These are phyloP conservation scores for Lepidothrix coronata DNA, from an alignment of 2,113 vertebrate species.

Conservation along the genomic window DNA sequence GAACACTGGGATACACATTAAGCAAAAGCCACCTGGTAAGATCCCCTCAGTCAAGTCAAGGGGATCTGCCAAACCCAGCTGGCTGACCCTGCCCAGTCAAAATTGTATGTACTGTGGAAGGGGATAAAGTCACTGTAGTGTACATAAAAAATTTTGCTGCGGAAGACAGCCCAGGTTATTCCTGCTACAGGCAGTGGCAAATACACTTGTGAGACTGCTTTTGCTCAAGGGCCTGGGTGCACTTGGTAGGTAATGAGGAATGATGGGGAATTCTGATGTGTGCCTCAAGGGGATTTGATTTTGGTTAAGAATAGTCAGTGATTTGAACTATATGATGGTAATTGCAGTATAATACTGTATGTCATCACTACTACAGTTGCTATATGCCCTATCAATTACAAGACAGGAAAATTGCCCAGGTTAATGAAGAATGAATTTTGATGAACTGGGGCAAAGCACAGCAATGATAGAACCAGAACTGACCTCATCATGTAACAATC, in stretches of 20 bases:
- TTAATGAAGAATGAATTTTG: not conserved
- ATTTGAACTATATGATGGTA: not conserved
- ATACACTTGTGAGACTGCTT: not conserved
- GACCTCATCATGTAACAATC: not conserved
- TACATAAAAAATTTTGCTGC: not conserved
- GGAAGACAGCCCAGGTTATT: not conserved
- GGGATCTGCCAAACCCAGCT: not conserved
- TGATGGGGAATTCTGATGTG: not conserved
- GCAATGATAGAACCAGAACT: not conserved
- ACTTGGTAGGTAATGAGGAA: not conserved
- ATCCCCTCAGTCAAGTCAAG: not conserved
- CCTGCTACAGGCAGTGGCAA: not conserved
- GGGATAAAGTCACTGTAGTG: not conserved
- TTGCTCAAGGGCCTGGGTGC: not conserved
- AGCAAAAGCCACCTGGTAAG: not conserved
- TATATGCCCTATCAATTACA: not conserved
- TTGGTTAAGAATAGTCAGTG: not conserved
- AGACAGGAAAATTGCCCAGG: not conserved
- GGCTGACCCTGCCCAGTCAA: not conserved
- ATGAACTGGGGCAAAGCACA: not conserved
- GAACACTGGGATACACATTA: not conserved
- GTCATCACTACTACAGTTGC: not conserved
- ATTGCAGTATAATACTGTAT: not conserved
- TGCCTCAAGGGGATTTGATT: not conserved
- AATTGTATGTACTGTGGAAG: not conserved